A percentile compares a stretch with the other conserved stretches of the same genome.
These are phyloP conservation scores for Oasisia sp. DNA, from an alignment of 2,888 invertebrate genomes.

Conservation along the genomic window DNA sequence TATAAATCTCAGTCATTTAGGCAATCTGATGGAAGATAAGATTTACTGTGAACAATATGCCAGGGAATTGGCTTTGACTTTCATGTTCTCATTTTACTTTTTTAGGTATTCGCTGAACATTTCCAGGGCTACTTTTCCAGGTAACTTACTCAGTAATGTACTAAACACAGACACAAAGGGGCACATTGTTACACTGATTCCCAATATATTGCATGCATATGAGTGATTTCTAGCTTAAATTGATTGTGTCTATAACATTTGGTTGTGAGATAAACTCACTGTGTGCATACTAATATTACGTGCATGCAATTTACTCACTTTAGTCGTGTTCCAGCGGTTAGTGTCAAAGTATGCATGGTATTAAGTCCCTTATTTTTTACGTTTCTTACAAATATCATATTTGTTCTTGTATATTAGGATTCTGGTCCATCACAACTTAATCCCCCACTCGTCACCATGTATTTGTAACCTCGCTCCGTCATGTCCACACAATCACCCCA, in stretches of 20 bases:
- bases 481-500: too few relatives aligned
- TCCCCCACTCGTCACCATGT: background rate
- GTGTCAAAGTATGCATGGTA: background rate
- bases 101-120: slow-evolving; percentile 20
- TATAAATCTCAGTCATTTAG: too few relatives aligned
- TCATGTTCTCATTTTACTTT: background rate
- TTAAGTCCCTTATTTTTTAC: background rate
- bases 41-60: background rate
- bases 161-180: background rate
- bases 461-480: too few relatives aligned
- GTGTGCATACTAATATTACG: background rate
- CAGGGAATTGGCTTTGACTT: background rate
- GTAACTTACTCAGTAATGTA: background rate
- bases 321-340: background rate
- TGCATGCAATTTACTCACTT: background rate
- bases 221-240: background rate
- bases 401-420: background rate
- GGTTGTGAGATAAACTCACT: background rate
- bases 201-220: background rate
- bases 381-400: background rate
- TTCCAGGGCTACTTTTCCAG: slow-evolving; percentile 14
- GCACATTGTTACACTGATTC: background rate
- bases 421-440: background rate
- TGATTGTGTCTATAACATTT: slow-evolving; percentile 19
- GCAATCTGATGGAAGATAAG: too few relatives aligned